These are phyloP conservation scores for Callinectes sapidus DNA, from an alignment of 2,888 invertebrate genomes.

Conservation along the genomic window DNA sequence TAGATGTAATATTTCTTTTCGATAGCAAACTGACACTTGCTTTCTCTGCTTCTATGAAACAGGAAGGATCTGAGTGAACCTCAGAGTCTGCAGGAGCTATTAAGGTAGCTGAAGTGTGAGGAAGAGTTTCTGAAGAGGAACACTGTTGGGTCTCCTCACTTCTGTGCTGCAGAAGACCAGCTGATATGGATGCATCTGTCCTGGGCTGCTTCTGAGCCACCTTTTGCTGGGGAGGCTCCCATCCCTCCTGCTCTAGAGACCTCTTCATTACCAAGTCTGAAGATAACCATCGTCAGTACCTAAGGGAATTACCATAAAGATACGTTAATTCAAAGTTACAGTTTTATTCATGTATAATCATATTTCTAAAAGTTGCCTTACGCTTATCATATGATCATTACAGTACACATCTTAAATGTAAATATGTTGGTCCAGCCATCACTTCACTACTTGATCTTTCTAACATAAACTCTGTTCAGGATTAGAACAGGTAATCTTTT, in stretches of 20 bases:
- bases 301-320: neutral
- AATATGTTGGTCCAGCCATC: neutral
- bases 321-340: neutral
- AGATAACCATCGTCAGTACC: neutral
- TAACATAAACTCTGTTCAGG: neutral
- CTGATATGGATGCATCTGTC: neutral
- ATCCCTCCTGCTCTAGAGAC: neutral
- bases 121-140: neutral
- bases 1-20: neutral
- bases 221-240: neutral
- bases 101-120: neutral
- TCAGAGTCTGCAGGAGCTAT: neutral
- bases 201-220: slow-evolving; percentile 3
- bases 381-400: neutral
- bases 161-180: neutral
- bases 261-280: slow-evolving; percentile 10
- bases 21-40: neutral
- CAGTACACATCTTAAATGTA: neutral
- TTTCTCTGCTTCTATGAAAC: neutral
- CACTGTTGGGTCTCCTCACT: neutral
- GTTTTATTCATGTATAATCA: neutral
- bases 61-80: neutral
- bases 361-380: neutral
- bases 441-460: neutral
- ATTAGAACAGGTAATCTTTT: neutral